Conservation (phyloP, 2,888 invertebrate genomes). For the Phytoseiulus persimilis region DNA sequence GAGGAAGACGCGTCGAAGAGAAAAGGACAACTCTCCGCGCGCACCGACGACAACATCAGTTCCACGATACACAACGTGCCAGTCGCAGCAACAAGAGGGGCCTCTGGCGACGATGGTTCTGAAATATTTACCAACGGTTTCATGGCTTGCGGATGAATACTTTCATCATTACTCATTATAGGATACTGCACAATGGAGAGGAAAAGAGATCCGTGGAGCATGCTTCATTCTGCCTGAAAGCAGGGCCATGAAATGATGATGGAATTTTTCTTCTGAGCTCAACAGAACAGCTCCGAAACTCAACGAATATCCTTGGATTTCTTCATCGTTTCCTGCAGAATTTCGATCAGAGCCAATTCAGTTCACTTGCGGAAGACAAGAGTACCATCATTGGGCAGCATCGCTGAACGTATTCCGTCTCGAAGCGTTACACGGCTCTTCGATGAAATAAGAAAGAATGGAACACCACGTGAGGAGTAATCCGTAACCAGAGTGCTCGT, state of each 20-base stretch:
- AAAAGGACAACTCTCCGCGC: background rate
- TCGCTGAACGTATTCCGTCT: background rate
- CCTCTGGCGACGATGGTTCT: background rate
- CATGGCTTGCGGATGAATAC: background rate
- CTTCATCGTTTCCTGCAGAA: background rate
- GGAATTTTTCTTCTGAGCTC: background rate
- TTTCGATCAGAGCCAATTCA: background rate
- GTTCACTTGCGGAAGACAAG: background rate
- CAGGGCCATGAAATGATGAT: background rate
- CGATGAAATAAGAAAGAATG: no score
- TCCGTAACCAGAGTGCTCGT: background rate
- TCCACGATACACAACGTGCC: background rate
- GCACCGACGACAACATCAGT: background rate
- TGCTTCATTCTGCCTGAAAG: background rate
- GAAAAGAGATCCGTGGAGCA: background rate
- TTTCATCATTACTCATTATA: background rate
- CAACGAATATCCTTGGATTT: background rate
- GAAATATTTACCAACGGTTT: background rate
- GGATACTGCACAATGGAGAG: background rate
- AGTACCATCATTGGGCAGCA: background rate
- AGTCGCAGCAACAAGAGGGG: background rate
- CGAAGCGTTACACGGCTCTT: no score
- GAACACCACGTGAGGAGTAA: background rate
- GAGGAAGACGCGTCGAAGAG: background rate
- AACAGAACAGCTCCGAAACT: background rate